phyloP scores from a whole-genome alignment of 2,113 vertebrate species.

The Strix aluco region DNA sequence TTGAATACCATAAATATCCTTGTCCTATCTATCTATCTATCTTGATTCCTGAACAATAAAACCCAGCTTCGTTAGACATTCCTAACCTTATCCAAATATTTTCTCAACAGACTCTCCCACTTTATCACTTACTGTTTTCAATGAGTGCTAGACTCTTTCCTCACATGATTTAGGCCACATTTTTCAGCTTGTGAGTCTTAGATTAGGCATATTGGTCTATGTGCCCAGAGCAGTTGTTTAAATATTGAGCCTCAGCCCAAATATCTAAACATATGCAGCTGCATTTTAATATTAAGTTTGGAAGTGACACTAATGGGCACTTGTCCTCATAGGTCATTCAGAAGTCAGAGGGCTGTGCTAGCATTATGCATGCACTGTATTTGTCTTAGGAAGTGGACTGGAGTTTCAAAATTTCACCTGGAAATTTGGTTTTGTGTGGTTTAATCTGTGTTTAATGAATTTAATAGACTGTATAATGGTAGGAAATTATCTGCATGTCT shows the following conservation, averaged over 20 bases:
- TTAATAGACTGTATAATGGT: background rate
- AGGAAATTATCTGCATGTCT: conserved; percentile 7
- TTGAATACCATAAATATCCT: conserved; percentile 15
- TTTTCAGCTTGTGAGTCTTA: background rate
- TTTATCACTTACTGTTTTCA: conserved; percentile 40
- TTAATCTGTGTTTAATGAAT: conserved; percentile 30
- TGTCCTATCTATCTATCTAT: background rate
- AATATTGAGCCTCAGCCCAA: background rate
- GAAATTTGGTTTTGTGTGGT: background rate
- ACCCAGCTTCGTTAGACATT: conserved; percentile 31
- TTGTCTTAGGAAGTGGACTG: background rate
- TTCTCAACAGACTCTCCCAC: background rate
- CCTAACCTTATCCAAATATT: conserved; percentile 43
- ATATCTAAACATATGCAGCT: background rate
- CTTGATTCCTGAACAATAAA: conserved; percentile 48
- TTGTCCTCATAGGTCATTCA: background rate
- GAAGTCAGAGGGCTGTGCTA: background rate
- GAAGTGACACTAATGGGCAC: background rate
- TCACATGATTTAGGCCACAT: background rate
- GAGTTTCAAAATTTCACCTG: background rate
- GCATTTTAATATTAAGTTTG: background rate
- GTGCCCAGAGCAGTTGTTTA: background rate
- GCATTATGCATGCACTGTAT: background rate
- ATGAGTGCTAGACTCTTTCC: background rate
- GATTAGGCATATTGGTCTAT: background rate